Base-by-base conservation (phyloP, 2,888 invertebrate genomes). In the Dynastes maya region DNA sequence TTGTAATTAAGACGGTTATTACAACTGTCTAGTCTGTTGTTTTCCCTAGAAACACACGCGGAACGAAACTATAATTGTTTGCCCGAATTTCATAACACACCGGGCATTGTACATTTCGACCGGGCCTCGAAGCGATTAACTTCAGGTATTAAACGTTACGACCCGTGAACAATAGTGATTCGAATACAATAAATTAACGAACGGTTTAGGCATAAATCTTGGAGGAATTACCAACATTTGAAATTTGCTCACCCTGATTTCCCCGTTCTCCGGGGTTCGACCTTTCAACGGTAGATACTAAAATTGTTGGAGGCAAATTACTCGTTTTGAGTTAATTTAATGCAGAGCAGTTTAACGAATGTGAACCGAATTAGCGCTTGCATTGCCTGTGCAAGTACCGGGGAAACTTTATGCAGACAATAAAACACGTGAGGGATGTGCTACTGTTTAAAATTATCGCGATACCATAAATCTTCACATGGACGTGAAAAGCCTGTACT, bases 241-340 rank as follows among this genome's bases (percentile, higher is more conserved):
- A 83, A 82, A 81, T 82, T 82, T 81, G 80, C 79, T 83, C 79
- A n/a, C 40, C 45, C 67, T 11, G 49, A 37, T 61, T 61, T 40
- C 9, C 53, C 27, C 72, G 27, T 6, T 22, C 61, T 74, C 6
- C 40, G 37, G 45, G 40, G 27, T 45, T 29, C 51, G 51, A 5
- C 22, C 51, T 74, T 74, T 61, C 72, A 74, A 61, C 72, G n/a
- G 40, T 55, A 74, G n/a, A 22, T 55, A 74, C 49, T 74, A 74
- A 78, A 76, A 80, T 70, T 77, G 79, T 80, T 83, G 81, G 80
- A 83, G 83, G 84, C 82, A 81, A 84, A 83, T 83, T 84, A 83
- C 82, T 83, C 83, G 83, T 81, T 82, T 83, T 83, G 80, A 81
- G 82, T 81, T 84, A 84, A 84, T 84, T 84, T 83, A 84, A 84